Evolutionary conservation across 2,797 vertebrate species (phyloP).

Genomic region (Esox masquinongy): DNA sequence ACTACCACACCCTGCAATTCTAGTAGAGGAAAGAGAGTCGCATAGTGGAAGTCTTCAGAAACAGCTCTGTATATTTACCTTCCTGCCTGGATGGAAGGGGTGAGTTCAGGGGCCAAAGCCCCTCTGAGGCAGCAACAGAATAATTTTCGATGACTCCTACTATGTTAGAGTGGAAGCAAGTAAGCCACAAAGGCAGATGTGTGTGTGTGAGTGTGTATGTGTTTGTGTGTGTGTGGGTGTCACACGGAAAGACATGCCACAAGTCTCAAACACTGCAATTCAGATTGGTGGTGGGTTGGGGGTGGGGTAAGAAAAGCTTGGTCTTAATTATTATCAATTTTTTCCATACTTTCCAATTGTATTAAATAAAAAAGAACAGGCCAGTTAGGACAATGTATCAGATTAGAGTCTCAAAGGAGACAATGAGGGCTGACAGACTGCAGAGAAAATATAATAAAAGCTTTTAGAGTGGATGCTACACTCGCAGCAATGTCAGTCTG

Average conservation of each 20-base stretch:
- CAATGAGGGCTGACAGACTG: background rate
- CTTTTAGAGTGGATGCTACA: background rate
- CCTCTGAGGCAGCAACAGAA: constrained; percentile 52
- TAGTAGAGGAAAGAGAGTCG: constrained; percentile 27
- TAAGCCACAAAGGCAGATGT: constrained; percentile 42
- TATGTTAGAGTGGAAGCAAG: constrained; percentile 25
- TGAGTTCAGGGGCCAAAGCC: constrained; percentile 46
- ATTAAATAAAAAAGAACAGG: background rate
- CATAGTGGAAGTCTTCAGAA: constrained; percentile 53
- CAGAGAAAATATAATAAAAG: background rate
- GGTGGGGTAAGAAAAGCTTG: constrained; percentile 10
- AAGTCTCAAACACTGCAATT: constrained; percentile 51
- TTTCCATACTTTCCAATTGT: background rate
- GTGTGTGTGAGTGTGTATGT: constrained; percentile 36
- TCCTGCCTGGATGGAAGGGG: constrained; percentile 58
- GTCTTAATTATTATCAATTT: background rate
- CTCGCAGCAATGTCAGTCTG: background rate
- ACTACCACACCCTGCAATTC: constrained; percentile 54
- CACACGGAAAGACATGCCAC: constrained; percentile 51
- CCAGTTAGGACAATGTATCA: background rate
- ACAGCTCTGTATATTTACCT: constrained; percentile 59
- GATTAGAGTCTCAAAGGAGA: background rate
- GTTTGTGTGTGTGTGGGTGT: background rate
- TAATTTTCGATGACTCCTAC: constrained; percentile 49
- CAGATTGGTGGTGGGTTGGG: constrained; percentile 32